Evolutionary conservation across 2,888 invertebrate species (phyloP).

Genomic region (Drosophila siamana): DNA sequence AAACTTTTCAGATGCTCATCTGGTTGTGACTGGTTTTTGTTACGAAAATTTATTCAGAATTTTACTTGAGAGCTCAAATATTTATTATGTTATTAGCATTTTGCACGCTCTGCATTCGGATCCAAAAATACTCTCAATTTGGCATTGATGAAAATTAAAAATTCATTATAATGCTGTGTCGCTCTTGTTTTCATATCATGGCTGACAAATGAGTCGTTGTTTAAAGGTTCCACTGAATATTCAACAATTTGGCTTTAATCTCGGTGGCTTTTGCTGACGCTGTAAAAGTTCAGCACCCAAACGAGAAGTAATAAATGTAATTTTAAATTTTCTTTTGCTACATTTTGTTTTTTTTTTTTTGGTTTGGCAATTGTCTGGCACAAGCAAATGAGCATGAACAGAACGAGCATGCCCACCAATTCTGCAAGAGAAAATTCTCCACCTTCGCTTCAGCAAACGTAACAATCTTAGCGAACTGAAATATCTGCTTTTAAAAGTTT

Average conservation of each 20-base stretch:
- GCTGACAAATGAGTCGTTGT: constrained; percentile 30
- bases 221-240: constrained; percentile 25
- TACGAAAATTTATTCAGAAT: constrained; percentile 44
- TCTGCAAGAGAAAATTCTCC: constrained; percentile 1
- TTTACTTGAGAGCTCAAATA: constrained; percentile 29
- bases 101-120: constrained; percentile 5
- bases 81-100: constrained; percentile 47
- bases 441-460: neutral
- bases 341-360: too few relatives aligned
- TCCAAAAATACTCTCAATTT: constrained; percentile 27
- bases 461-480: constrained; percentile 42
- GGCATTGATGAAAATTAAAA: constrained; percentile 58
- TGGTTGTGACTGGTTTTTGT: constrained; percentile 23
- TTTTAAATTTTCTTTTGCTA: constrained; percentile 55
- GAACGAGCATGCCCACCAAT: constrained; percentile 13
- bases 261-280: constrained; percentile 18
- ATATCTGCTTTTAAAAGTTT: constrained; percentile 57
- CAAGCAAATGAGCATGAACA: constrained; percentile 63
- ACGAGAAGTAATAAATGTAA: constrained; percentile 72
- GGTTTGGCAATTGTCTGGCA: constrained; percentile 60
- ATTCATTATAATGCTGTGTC: constrained; percentile 42
- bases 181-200: constrained; percentile 4
- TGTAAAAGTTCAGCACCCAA: constrained; percentile 36
- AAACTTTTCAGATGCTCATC: constrained; percentile 43
- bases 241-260: constrained; percentile 33